These are phyloP conservation scores for Stomorhina lunata DNA, from an alignment of 2,888 invertebrate species.

Conservation along the genomic window DNA sequence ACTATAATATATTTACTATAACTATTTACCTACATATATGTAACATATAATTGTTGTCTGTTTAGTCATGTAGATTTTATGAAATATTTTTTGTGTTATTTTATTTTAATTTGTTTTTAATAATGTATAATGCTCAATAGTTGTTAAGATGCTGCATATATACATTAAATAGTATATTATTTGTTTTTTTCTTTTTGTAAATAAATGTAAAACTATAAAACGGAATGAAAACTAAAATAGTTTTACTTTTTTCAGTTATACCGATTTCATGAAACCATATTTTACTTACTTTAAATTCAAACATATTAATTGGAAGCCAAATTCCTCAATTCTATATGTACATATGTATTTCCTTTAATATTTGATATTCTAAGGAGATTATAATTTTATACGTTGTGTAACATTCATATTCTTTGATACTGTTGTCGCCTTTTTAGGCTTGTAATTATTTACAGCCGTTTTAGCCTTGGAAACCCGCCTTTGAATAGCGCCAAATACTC, in stretches of 20 bases:
- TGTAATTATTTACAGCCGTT: background rate
- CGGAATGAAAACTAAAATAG: background rate
- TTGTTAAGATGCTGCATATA: constrained; percentile 37
- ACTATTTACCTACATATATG: constrained; percentile 30
- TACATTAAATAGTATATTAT: background rate
- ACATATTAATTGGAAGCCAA: no score
- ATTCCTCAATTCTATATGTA: no score
- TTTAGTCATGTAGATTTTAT: constrained; percentile 59
- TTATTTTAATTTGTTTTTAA: constrained; percentile 49
- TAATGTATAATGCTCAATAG: constrained; percentile 61
- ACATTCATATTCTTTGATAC: no score
- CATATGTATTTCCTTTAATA: no score
- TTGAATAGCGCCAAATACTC: background rate
- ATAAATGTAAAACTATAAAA: constrained; percentile 51
- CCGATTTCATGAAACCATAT: no score
- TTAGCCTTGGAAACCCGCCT: background rate
- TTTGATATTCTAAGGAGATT: no score
- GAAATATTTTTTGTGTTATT: constrained; percentile 49
- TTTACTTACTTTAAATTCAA: no score
- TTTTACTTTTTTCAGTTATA: background rate
- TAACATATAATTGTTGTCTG: constrained; percentile 57
- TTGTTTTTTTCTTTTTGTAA: constrained; percentile 55
- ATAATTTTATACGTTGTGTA: no score
- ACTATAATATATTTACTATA: constrained; percentile 9
- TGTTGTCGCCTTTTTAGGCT: background rate